Base-by-base conservation (phyloP, 2,797 vertebrate species). In the Podarcis lilfordi region DNA sequence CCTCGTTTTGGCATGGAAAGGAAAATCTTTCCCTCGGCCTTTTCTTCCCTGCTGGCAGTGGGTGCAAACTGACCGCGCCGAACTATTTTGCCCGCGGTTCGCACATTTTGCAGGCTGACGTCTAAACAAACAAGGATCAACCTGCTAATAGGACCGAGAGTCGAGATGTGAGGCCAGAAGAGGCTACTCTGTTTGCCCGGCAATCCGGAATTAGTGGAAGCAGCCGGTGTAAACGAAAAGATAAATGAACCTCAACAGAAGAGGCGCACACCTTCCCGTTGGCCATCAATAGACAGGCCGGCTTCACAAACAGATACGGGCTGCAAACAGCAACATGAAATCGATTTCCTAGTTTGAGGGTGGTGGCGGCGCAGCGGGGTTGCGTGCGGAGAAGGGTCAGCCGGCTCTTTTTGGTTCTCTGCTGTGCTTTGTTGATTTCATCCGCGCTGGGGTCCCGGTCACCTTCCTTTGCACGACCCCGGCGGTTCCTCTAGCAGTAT, bases 41-140 rank as follows among this genome's bases (percentile, higher is more conserved):
- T 50, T 27, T 32, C 27, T 77, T 77, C 21, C 23, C 29, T 13
- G 72, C 9, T 23, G 25, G 45, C n/a, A 25, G 6, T 43, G 59
- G 59, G 64, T 35, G 71, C 25, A 64, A 75, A 50, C 27, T 21
- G 71, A 55, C n/a, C 15, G 19, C 61, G 55, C 10, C 15, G 66
- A 59, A 27, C 29, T 78, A 23, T 78, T 83, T 83, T 77, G 86
- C 17, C 21, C 9, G 40, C 8, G 40, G 81, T 35, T 64, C 50
- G 50, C 32, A 21, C 21, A 25, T 29, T 59, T 76, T 21, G 71
- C n/a, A 45, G 77, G 5, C 68, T 72, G 8, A 13, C 50, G 55
- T 84, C 82, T 80, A 66, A 80, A 89, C 61, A 85, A 85, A 85
- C 68, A 89, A 80, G 55, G 25, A 21, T 35, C 82, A 75, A 13